Base-by-base conservation (phyloP, 2,888 invertebrate species). In the Parthenolecanium corni region DNA sequence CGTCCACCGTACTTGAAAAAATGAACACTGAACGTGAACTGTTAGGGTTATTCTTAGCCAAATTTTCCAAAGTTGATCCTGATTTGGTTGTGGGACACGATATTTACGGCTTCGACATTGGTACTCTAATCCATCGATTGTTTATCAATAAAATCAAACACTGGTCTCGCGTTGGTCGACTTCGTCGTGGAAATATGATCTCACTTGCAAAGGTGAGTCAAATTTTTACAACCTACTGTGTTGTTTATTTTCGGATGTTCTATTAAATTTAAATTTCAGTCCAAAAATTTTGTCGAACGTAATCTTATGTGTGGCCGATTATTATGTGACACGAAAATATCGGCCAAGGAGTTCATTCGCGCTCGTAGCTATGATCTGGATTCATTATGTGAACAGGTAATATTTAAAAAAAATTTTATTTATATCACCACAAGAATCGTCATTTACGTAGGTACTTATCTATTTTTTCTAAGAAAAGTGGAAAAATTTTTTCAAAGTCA, bases 21-120 rank as follows among this genome's bases (percentile, higher is more conserved):
- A n/a, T n/a, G 70, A 88, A 91, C 65, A 85, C 86, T 0, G 97
- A 98, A 75, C 77, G 90, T 65, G 88, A 87, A 16, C 76, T 98
- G 12, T 76, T 98, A 0, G 89, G 86, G 70, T 86, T 84, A 73
- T 85, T 97, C 67, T 78, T 97, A 70, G 85, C 86, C 0, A 87
- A 88, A 71, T 82, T 96, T 68, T 84, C 86, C 73, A 85, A 83
- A 70, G 77, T 89, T 56, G 97, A 98, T 71, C 91, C 97, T 0
- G 98, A 99, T 76, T 75, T 97, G 25, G 82, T 98, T 46, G 84
- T 97, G 2, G 96, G 96, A 0, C 93, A 96, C 71, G 97, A 98
- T 73, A 77, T 93, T 47, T 82, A 85, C 70, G 89, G 89, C 31
- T 94, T 89, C 73, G 93, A 94, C 70, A 80, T 96, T 64, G 89